Evolutionary conservation across 2,888 invertebrate genomes (phyloP).

Genomic region (Digitonthophagus gazella): DNA sequence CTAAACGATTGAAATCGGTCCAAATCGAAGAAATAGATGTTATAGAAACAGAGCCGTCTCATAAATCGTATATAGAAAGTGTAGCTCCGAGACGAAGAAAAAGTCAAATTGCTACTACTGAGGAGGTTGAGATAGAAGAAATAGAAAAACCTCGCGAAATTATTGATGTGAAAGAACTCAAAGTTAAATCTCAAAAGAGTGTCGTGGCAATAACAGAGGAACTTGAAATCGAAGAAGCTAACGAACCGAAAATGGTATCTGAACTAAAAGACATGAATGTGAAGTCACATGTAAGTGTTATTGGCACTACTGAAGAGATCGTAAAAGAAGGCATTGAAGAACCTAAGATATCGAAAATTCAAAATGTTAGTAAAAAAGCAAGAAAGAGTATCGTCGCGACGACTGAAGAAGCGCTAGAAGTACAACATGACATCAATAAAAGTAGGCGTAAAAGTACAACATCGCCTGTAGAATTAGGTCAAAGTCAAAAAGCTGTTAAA

Average conservation of each 20-base stretch:
- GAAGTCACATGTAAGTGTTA: slow-evolving; percentile 23
- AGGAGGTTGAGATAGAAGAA: slow-evolving; percentile 32
- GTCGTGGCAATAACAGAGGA: slow-evolving; percentile 24
- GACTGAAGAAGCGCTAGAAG: slow-evolving; percentile 35
- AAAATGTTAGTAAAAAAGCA: slow-evolving; percentile 45
- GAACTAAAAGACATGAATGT: slow-evolving; percentile 33
- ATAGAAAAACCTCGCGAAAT: slow-evolving; percentile 35
- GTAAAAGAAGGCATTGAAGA: slow-evolving; percentile 24
- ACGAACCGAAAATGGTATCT: slow-evolving; percentile 44
- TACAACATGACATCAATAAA: slow-evolving; percentile 31
- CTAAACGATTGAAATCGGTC: slow-evolving; percentile 28
- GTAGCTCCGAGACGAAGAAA: not conserved
- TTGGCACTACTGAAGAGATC: slow-evolving; percentile 32
- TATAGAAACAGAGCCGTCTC: slow-evolving; percentile 14
- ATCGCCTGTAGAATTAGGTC: slow-evolving; percentile 22
- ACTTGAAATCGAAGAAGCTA: slow-evolving; percentile 43
- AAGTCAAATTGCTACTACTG: slow-evolving; percentile 23
- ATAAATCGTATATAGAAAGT: not conserved
- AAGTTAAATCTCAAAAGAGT: slow-evolving; percentile 26
- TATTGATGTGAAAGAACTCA: slow-evolving; percentile 32
- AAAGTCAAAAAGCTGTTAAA: slow-evolving; percentile 37
- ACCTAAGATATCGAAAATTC: not conserved
- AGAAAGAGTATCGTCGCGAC: slow-evolving; percentile 35
- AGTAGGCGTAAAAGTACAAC: slow-evolving; percentile 24
- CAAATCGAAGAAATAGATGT: slow-evolving; percentile 33